Evolutionary conservation across 2,888 invertebrate genomes (phyloP), one percentile per base, ranked within the genome.

Genomic region (Drosophila merina): DNA sequence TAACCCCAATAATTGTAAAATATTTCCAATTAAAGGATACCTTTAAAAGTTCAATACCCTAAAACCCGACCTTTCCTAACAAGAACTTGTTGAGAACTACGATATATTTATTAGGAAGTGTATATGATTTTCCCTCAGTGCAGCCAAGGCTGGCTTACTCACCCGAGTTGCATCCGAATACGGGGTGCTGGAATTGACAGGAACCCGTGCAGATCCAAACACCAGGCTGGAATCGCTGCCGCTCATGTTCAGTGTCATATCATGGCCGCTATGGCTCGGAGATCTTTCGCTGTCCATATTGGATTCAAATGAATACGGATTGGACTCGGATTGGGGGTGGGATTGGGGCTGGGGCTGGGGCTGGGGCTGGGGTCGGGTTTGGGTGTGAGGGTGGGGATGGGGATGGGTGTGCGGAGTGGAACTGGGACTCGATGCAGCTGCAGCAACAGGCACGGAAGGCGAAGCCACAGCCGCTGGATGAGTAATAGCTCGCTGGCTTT

Each of bases 161-260:
- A 97, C 97, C 96, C 97, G 96, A 88, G 99, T 99, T 74, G 99
- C 99, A 94, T 99, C 99, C 90, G 98, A 97, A 93, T 99, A 99
- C 69, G 99, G 99, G 69, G 98, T 99, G 57, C 95, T 93, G 33
- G 98, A 98, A 92, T 96, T 96, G 92, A 96, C 95, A 93, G 96
- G 96, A 92, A 98, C 96, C 88, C 96, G 94, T 92, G 97, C 96
- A 63, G 98, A 98, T 86, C 98, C 98, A 93, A 98, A 98, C 90
- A 96, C 93, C 78, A 95, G 68, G 63, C 79, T 66, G 47, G 57
- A 33, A 63, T 74, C 68, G 59, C 54, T 72, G 58, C 58, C 49
- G 60, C 14, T 64, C 58, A 57, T 57, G 62, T 57, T 49, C 49
- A 60, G 55, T 72, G 56, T 55, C 64, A 73, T 57, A 51, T 56